A percentile compares a stretch with the other conserved stretches of the same genome.
These are phyloP conservation scores for Sebastolobus altivelis DNA, from an alignment of 2,797 vertebrate species.

Conservation along the genomic window DNA sequence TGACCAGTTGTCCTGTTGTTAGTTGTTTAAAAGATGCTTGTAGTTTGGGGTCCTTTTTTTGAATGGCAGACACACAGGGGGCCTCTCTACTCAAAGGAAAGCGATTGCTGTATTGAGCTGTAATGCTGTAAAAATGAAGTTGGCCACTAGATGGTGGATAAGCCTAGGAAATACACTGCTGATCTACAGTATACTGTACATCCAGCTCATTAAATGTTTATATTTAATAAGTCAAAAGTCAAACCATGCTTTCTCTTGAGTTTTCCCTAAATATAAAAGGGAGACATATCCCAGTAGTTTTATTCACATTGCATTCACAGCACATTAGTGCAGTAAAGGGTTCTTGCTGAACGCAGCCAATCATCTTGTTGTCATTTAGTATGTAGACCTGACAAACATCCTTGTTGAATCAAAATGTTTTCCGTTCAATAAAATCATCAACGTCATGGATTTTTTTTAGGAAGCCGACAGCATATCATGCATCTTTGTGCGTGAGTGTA, in stretches of 20 bases:
- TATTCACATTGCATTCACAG: background rate
- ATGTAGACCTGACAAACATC: background rate
- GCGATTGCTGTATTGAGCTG: background rate
- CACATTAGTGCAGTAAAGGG: background rate
- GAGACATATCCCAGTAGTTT: background rate
- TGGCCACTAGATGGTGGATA: constrained; percentile 67
- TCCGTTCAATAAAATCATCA: constrained; percentile 9
- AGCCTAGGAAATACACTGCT: constrained; percentile 15
- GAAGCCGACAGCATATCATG: background rate
- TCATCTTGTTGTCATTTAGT: background rate
- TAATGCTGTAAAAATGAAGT: background rate
- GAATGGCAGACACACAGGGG: background rate
- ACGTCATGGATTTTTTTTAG: background rate
- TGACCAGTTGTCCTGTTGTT: background rate
- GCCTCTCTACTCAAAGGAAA: background rate
- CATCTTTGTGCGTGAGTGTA: background rate
- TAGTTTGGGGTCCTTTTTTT: background rate
- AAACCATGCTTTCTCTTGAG: background rate
- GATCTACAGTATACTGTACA: background rate
- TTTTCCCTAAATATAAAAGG: background rate
- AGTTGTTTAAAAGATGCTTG: background rate
- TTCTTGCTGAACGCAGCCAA: background rate
- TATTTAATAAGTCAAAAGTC: background rate
- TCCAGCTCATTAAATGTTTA: background rate
- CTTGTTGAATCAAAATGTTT: background rate